Evolutionary conservation across 2,113 vertebrate genomes (phyloP), one percentile per base, ranked within the genome.

Genomic region (Mobula hypostoma): DNA sequence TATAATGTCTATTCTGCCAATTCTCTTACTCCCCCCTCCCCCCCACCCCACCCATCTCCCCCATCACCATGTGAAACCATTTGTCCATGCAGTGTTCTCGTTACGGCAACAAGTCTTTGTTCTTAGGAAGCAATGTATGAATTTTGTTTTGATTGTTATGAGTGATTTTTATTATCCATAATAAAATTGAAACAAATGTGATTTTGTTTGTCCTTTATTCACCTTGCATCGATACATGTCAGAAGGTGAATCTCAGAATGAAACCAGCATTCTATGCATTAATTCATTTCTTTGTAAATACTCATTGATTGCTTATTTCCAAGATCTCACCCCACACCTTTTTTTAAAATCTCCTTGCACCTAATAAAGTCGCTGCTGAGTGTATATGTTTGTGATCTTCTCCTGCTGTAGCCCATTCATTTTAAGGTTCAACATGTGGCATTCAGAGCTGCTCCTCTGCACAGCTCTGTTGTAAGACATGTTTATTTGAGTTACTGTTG

Each of bases 81-180:
- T 85, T 61, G 21, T 90, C 63, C 61, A 66, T 19, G 61, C 66
- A 36, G 29, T 90, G 61, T 90, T 90, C 85, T 90, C 7, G 29
- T 90, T 66, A 90, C 66, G 61, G 85, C 85, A 68, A 90, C 85
- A 32, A 88, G 85, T 68, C 85, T 29, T 90, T n/a, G 61, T 66
- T 90, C 61, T 90, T 90, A 90, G 85, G 58, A 90, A 90, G 85
- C 85, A 66, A 90, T 90, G 61, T 90, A 90, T 90, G 85, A 90
- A 90, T 66, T 90, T 63, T 66, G 61, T 90, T 90, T 90, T 66
- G 61, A 90, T 90, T 66, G 85, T 90, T 66, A 90, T 68, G 85
- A 90, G 85, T 90, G 85, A 90, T 90, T 90, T 90, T 90, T 90
- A 90, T 90, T 90, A 90, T 90, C 61, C 85, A 90, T 90, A 90